phyloP scores from a whole-genome alignment of 2,113 vertebrate species.

The Steatornis caripensis region DNA sequence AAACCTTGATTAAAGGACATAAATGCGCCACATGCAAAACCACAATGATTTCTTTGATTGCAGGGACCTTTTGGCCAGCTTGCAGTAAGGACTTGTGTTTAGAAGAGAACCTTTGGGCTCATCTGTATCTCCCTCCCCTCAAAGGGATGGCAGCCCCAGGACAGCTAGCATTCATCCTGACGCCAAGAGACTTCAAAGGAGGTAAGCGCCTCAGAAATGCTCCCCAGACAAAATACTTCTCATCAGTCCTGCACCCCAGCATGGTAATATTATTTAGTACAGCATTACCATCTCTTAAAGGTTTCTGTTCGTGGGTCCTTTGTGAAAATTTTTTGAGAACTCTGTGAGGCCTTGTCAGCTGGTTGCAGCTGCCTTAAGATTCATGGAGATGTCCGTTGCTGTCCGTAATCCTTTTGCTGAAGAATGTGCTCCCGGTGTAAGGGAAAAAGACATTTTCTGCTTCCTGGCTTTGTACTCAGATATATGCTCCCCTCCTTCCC shows the following conservation, averaged over 20 bases:
- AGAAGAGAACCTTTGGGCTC: constrained; percentile 70
- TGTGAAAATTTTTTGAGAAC: background rate
- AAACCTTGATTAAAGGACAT: constrained; percentile 45
- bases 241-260: background rate
- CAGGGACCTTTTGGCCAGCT: constrained; percentile 70
- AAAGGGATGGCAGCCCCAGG: constrained; percentile 65
- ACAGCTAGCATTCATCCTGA: constrained; percentile 61
- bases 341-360: background rate
- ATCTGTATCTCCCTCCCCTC: constrained; percentile 62
- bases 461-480: background rate
- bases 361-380: background rate
- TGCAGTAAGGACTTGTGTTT: constrained; percentile 68
- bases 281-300: background rate
- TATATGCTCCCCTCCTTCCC: background rate
- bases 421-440: background rate
- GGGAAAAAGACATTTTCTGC: background rate
- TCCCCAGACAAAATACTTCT: constrained; percentile 1
- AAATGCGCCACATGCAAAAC: constrained; percentile 58
- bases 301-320: background rate
- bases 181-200: constrained; percentile 52
- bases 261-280: background rate
- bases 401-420: background rate
- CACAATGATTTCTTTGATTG: constrained; percentile 68
- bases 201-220: constrained; percentile 64
- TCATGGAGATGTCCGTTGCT: background rate